Conservation (phyloP, 2,113 vertebrate genomes). For the Rhabdornis inornatus region DNA sequence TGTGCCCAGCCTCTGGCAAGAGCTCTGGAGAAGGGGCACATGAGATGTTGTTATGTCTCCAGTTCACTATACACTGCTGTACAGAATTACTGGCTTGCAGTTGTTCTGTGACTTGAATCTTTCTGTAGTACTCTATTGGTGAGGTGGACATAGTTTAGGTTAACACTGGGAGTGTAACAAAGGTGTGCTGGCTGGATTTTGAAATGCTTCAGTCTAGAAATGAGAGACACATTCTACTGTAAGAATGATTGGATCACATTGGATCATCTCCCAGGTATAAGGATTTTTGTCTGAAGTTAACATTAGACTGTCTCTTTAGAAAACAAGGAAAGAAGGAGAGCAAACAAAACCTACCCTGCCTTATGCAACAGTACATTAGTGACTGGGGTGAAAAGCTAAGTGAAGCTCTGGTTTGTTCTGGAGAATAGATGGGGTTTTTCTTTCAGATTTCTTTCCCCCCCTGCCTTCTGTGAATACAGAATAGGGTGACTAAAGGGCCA, state of each 20-base stretch:
- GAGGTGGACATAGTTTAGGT: not conserved
- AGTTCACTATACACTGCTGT: not conserved
- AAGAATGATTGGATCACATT: not conserved
- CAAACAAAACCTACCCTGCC: not conserved
- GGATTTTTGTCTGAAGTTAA: not conserved
- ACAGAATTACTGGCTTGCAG: not conserved
- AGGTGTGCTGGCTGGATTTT: not conserved
- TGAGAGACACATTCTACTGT: not conserved
- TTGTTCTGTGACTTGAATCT: not conserved
- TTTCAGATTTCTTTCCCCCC: rapidly evolving
- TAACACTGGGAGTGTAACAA: not conserved
- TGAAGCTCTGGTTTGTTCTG: not conserved
- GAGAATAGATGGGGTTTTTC: not conserved
- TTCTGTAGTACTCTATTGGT: not conserved
- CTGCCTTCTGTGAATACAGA: not conserved
- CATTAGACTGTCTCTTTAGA: not conserved
- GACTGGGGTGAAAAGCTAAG: not conserved
- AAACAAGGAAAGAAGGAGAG: not conserved
- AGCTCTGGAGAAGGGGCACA: not conserved
- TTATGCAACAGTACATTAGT: not conserved
- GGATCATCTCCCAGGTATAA: not conserved
- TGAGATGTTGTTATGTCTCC: not conserved
- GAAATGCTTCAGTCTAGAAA: not conserved
- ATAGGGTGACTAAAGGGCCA: not conserved
- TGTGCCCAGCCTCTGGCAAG: not conserved